Base-by-base conservation (phyloP, 2,888 invertebrate species). In the Hypomecis punctinalis region DNA sequence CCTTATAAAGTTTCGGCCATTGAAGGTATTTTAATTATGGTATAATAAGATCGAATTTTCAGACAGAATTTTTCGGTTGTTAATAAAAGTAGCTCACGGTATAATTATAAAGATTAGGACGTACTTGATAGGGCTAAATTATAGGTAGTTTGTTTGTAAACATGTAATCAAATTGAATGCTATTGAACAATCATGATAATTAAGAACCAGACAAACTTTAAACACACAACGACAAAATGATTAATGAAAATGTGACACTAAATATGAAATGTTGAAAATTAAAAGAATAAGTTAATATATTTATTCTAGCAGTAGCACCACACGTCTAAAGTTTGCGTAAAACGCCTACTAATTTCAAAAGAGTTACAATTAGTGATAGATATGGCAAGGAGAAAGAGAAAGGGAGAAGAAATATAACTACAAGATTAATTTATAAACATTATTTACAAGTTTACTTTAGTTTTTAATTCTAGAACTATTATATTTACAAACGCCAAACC, bases 231-330 rank as follows among this genome's bases (percentile, higher is more conserved):
- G 13, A 40, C 10, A 5, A 5, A 40, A 40, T 52, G 39, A 7
- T 9, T 9, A 52, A 52, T 13, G 23, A 52, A 37, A 37, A 13
- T 9, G 48, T 33, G 23, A 48, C 9, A n/a, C 48, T n/a, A 6
- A 51, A 39, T 37, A 33, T 8, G 7, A 42, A 5, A 40, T 42
- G 13, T 13, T 40, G 6, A 23, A 23, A 39, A 52, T n/a, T 6
- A 36, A 23, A 10, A 48, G n/a, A 51, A 39, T 37, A 6, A 39
- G 13, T 10, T 37, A 46, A 5, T 60, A 36, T 37, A 11, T n/a
- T 40, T 47, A 51, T 37, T 59, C 36, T 54, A 63, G 79, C 67
- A 77, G 72, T 89, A 88, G 89, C 89, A 89, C 89, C 89, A 88
- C 85, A 86, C 88, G 76, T 77, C 86, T 86, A 86, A 75, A 72